phyloP scores from a whole-genome alignment of 2,113 vertebrate species.

The Castor canadensis region DNA sequence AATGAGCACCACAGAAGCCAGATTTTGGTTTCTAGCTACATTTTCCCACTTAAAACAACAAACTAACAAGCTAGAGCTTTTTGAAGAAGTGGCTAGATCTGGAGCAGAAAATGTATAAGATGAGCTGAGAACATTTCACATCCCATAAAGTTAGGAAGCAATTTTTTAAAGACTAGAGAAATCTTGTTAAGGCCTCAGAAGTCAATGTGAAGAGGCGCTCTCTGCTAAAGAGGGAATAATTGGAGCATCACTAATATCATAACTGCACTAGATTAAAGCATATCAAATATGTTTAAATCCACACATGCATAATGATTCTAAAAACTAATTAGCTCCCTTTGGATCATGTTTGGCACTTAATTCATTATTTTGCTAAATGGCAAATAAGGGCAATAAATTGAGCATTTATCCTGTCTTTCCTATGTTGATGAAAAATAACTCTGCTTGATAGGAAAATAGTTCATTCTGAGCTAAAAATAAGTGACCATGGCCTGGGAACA shows the following conservation, averaged over 20 bases:
- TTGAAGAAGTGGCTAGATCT: neutral
- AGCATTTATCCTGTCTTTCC: neutral
- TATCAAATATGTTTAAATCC: neutral
- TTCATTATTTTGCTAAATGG: conserved; percentile 39
- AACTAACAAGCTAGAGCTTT: neutral
- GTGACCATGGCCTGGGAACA: neutral
- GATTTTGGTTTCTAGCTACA: neutral
- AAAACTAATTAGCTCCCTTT: neutral
- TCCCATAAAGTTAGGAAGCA: neutral
- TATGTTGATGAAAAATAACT: neutral
- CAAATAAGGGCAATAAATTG: neutral
- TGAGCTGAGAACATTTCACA: neutral
- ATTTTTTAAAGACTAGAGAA: neutral
- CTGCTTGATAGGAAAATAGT: neutral
- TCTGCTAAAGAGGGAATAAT: neutral
- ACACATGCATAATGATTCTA: neutral
- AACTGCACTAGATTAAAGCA: neutral
- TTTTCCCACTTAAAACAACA: neutral
- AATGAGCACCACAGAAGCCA: neutral
- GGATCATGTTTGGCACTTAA: neutral
- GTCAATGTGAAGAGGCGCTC: neutral
- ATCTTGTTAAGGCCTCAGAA: neutral
- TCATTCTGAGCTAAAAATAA: neutral
- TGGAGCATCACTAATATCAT: neutral
- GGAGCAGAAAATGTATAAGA: neutral